A percentile compares a stretch with the other conserved stretches of the same genome.
phyloP scores from a whole-genome alignment of 2,113 vertebrate genomes.

The Mohoua ochrocephala region DNA sequence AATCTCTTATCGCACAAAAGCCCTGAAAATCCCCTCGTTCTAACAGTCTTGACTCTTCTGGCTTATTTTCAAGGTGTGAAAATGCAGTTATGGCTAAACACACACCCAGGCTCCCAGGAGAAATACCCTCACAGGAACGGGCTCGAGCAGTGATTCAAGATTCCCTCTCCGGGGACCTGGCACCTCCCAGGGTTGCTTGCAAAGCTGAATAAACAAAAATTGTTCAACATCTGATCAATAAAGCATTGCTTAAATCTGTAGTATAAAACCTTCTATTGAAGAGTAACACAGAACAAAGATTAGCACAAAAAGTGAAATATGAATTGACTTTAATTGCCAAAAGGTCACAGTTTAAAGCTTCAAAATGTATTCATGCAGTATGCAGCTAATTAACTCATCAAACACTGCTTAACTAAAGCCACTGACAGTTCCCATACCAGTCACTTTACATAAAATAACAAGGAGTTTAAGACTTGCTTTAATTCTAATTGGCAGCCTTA shows the following conservation, averaged over 20 bases:
- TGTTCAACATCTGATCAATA: background rate
- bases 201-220: background rate
- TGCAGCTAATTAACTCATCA: background rate
- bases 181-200: background rate
- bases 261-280: background rate
- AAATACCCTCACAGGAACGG: background rate
- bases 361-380: background rate
- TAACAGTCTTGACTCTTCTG: background rate
- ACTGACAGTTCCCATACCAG: background rate
- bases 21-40: background rate
- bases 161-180: background rate
- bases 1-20: background rate
- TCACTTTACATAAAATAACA: background rate
- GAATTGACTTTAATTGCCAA: background rate
- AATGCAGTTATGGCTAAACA: background rate
- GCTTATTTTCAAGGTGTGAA: background rate
- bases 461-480: background rate
- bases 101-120: background rate
- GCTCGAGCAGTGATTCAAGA: background rate
- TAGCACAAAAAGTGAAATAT: background rate
- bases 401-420: background rate
- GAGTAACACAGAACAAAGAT: background rate
- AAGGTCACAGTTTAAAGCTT: background rate
- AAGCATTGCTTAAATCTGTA: background rate
- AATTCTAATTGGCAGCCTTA: background rate